Evolutionary conservation across 2,113 vertebrate species (phyloP).

Genomic region (Gymnarchus niloticus): DNA sequence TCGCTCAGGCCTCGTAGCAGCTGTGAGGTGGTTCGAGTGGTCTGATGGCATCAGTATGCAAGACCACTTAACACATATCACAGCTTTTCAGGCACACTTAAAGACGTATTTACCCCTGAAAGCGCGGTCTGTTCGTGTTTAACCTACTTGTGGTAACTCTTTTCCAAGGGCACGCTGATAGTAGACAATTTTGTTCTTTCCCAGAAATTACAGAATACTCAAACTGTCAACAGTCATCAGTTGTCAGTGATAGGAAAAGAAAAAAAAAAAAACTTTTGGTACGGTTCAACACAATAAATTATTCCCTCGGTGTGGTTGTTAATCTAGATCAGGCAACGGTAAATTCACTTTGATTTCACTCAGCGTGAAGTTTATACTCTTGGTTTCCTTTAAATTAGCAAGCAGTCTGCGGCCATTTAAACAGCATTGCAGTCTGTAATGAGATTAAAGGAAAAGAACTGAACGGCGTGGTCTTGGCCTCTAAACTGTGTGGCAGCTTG

Average conservation of each 20-base stretch:
- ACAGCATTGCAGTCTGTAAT: neutral
- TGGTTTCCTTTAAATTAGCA: neutral
- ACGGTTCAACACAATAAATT: too few species aligned
- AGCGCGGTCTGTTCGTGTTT: neutral
- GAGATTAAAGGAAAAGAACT: neutral
- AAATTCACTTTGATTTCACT: neutral
- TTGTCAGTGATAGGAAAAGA: neutral
- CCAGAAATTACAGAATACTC: neutral
- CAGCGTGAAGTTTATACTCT: neutral
- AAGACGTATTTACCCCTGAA: neutral
- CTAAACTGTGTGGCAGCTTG: too few species aligned
- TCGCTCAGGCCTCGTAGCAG: constrained; percentile 35
- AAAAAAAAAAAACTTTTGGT: too few species aligned
- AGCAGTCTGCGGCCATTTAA: neutral
- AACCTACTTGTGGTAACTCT: neutral
- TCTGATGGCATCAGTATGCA: constrained; percentile 31
- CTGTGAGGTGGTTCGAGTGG: constrained; percentile 34
- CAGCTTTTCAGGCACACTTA: neutral
- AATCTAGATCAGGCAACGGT: neutral
- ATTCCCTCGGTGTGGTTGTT: too few species aligned
- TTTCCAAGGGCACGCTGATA: neutral
- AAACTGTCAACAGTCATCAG: neutral
- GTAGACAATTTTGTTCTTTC: neutral
- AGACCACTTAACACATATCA: neutral
- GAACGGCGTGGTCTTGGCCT: neutral